Evolutionary conservation across 2,113 vertebrate species (phyloP).

Genomic region (Actenoides lindsayi): DNA sequence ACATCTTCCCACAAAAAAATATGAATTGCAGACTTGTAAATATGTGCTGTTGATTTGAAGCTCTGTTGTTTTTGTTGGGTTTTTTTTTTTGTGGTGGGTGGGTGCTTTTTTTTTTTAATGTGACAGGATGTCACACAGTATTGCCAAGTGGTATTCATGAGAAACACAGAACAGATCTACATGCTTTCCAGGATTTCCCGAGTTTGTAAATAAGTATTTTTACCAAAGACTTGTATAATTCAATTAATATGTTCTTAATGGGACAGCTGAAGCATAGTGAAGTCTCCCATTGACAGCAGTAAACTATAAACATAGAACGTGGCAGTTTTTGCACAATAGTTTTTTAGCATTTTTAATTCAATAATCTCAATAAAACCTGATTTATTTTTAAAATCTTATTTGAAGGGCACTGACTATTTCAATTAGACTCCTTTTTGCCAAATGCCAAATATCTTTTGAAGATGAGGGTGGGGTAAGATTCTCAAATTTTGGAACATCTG

Average conservation of each 20-base stretch:
- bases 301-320: background rate
- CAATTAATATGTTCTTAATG: background rate
- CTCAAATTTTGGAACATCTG: background rate
- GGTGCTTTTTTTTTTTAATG: background rate
- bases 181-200: background rate
- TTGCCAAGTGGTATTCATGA: background rate
- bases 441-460: background rate
- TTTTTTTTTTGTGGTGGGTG: background rate
- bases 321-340: background rate
- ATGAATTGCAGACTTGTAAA: background rate
- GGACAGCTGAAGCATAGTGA: background rate
- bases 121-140: background rate
- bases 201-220: background rate
- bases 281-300: background rate
- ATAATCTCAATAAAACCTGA: background rate
- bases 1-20: background rate
- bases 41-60: background rate
- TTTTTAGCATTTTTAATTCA: background rate
- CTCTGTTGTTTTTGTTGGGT: background rate
- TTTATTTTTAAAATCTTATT: background rate
- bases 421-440: slow-evolving; percentile 3
- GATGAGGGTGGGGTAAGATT: background rate
- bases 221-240: background rate
- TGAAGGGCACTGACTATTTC: background rate
- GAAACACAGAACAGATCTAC: background rate